Evolutionary conservation across 2,888 invertebrate genomes (phyloP), one percentile per base, ranked within the genome.

Genomic region (Danaus chrysippus): DNA sequence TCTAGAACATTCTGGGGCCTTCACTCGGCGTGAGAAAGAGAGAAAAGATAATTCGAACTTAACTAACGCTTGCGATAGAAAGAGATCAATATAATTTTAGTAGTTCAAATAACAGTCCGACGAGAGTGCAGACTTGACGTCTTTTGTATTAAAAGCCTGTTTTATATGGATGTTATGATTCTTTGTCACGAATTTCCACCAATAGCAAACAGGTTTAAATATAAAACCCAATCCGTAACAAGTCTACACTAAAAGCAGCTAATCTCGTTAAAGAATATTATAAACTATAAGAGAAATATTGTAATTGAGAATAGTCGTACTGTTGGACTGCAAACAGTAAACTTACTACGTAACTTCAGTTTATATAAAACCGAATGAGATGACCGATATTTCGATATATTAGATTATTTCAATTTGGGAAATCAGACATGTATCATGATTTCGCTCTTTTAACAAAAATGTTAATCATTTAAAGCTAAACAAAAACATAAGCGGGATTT

Each of bases 1-100:
- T 93, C 93, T 92, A 92, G 93, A 93, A 93, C 92, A 91, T 93
- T 93, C 93, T 91, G 84, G 93, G 93, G 91, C 88, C 90, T 91
- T 91, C 89, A 84, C 77, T 76, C 75, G 68, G 56, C 63, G 79
- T 59, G 60, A 58, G 73, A 86, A 71, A 65, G 84, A 81, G 87
- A 85, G 64, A 80, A 76, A 87, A 77, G 62, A 61, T 61, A 59
- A 43, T 49, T 55, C 52, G 41, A 9, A n/a, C 42, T 58, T 17
- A 0, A 6, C 5, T 3, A 15, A 8, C 0, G 0, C 0, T 0
- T 55, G 65, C 34, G 84, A 56, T 63, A 81, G 81, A 91, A 77
- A 83, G 85, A 85, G 90, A 90, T 88, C 73, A 79, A 82, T 78
- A 83, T 86, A 87, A 84, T 78, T 87, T 78, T 74, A 60, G 13